Evolutionary conservation across 2,888 invertebrate species (phyloP), one percentile per base, ranked within the genome.

Genomic region (Drosophila leonis): DNA sequence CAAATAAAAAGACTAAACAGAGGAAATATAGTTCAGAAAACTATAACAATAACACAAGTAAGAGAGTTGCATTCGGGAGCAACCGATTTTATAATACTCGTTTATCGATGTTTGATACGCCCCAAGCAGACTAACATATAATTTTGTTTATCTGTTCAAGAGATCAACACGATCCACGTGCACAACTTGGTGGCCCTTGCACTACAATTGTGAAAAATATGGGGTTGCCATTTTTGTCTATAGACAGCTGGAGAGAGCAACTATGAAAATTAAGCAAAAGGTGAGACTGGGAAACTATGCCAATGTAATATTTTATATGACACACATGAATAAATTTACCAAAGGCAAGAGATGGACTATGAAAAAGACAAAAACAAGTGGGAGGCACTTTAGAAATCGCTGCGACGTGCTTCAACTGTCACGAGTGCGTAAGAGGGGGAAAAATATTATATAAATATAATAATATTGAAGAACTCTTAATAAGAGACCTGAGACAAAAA

Each of bases 401-500:
- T 27, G 27, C 27, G 35, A n/a, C 35, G n/a, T 44, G 59, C 59
- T 29, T 39, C 18, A 59, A 13, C 37, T 20, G 29, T 15, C 37
- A 48, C 20, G 27, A 48, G 64, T 46, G 41, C 8, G 24, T 20
- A 15, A 39, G 12, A 20, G 8, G 18, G 20, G 49, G 67, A 71
- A 74, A 57, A 60, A 65, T 61, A 64, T 41, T 59, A 66, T 42
- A 62, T 33, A 31, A 39, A 42, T 39, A 37, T 29, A 48, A 29
- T 46, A 63, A 72, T 74, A 74, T 65, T 83, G 88, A 78, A 80
- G 86, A 73, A 55, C 83, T 78, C 83, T 83, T 85, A 80, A 82
- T 75, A n/a, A 3, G 68, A 74, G 77, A 51, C 54, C 62, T 63
- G 29, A 78, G 61, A 63, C 48, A 55, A 60, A 51, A 13, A 44